phyloP scores from a whole-genome alignment of 1,140 invertebrate genomes.

The Ylistrum balloti region DNA sequence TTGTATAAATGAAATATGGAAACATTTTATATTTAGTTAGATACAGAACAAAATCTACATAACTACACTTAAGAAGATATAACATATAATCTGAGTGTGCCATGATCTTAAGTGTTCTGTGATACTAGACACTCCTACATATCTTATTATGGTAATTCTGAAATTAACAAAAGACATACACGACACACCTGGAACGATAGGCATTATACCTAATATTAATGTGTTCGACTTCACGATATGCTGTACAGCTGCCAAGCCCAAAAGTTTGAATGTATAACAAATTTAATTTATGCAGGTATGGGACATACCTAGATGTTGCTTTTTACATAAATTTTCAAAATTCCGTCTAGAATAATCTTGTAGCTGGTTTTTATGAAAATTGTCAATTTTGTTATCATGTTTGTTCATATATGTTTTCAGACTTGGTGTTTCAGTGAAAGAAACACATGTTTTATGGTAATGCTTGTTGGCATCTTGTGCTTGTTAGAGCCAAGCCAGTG shows the following conservation, averaged over 20 bases:
- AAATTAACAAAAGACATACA: neutral
- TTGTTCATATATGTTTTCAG: neutral
- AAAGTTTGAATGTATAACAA: neutral
- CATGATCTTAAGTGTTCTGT: no score
- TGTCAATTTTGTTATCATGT: neutral
- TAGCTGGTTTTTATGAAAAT: neutral
- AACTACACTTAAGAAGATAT: no score
- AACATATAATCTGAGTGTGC: no score
- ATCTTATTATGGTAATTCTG: neutral
- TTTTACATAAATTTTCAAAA: neutral
- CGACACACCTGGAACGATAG: neutral
- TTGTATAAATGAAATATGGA: no score
- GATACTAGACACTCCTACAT: neutral
- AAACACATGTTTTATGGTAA: slow-evolving; percentile 26
- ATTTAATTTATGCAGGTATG: slow-evolving; percentile 26
- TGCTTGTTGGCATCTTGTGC: neutral
- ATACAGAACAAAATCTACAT: no score
- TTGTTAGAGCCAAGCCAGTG: neutral
- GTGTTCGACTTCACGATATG: neutral
- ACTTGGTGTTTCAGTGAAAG: neutral
- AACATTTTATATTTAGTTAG: no score
- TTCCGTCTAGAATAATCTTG: no score
- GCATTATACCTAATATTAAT: neutral
- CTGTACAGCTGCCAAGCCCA: neutral
- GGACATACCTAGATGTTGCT: neutral